phyloP scores from a whole-genome alignment of 2,797 vertebrate genomes.

The Enteromius unitaeniatus region DNA sequence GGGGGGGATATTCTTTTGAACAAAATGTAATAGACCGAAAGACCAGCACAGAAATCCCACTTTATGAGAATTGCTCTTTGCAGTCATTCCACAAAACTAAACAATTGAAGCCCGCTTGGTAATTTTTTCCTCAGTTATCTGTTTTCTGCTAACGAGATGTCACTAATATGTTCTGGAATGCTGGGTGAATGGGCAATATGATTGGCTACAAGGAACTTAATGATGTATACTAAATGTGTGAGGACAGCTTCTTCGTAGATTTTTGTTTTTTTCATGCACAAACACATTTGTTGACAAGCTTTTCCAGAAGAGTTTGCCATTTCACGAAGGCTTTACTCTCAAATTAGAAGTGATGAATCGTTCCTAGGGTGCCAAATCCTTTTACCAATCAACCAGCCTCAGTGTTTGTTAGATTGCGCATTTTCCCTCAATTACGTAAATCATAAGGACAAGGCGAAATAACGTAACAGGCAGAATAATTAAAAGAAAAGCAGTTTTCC shows the following conservation, averaged over 20 bases:
- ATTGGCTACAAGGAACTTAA: constrained; percentile 80
- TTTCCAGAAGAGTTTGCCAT: constrained; percentile 74
- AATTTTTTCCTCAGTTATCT: constrained; percentile 80
- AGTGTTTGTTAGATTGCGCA: constrained; percentile 69
- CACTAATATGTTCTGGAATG: constrained; percentile 85
- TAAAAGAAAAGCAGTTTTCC: constrained; percentile 74
- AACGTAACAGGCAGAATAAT: constrained; percentile 72
- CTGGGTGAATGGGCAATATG: constrained; percentile 77
- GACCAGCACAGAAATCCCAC: constrained; percentile 60
- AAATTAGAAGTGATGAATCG: constrained; percentile 73
- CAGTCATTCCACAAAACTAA: constrained; percentile 69
- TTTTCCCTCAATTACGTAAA: constrained; percentile 73
- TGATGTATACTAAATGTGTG: constrained; percentile 83
- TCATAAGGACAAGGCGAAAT: constrained; percentile 68
- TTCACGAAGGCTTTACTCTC: constrained; percentile 73
- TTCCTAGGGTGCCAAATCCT: constrained; percentile 72
- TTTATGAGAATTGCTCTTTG: constrained; percentile 74
- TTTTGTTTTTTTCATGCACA: constrained; percentile 71
- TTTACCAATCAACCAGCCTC: constrained; percentile 73
- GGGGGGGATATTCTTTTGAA: constrained; percentile 30
- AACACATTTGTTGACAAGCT: constrained; percentile 80
- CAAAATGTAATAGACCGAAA: constrained; percentile 20
- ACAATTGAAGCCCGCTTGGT: constrained; percentile 74
- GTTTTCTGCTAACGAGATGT: constrained; percentile 84
- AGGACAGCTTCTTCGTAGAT: constrained; percentile 73